A percentile compares a stretch with the other conserved stretches of the same genome.
Conservation (phyloP, 2,888 invertebrate genomes). For the Agriotes lineatus region DNA sequence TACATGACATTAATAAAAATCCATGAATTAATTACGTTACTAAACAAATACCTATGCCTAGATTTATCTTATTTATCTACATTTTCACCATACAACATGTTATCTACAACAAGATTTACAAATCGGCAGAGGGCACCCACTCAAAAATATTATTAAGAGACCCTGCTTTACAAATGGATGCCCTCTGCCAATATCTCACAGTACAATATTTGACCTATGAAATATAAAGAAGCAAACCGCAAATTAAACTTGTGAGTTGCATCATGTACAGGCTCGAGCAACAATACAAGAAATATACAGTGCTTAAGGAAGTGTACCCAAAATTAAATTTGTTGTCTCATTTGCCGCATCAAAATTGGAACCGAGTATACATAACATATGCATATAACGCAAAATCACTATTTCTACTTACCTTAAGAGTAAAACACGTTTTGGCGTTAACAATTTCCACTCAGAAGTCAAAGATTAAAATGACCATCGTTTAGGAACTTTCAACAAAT, state of each 20-base stretch:
- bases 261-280: conserved; percentile 9
- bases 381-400: too few species aligned
- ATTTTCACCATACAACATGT: conserved; percentile 54
- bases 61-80: conserved; percentile 47
- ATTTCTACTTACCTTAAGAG: conserved; percentile 29
- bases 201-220: conserved; percentile 27
- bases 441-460: conserved; percentile 33
- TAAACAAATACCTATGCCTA: conserved; percentile 59
- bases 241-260: conserved; percentile 12
- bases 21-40: conserved; percentile 48
- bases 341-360: not conserved
- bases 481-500: conserved; percentile 60
- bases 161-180: conserved; percentile 66
- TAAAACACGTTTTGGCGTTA: conserved; percentile 41
- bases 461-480: conserved; percentile 7
- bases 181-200: conserved; percentile 57
- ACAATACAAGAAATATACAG: conserved; percentile 1
- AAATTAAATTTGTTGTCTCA: not conserved
- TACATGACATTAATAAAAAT: conserved; percentile 59
- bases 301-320: not conserved
- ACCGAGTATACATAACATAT: not conserved
- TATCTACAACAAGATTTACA: conserved; percentile 60
- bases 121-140: conserved; percentile 62
- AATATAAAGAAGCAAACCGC: conserved; percentile 13
- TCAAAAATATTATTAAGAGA: conserved; percentile 65